Evolutionary conservation across 1,140 invertebrate species (phyloP).

Genomic region (Eupeodes corollae): DNA sequence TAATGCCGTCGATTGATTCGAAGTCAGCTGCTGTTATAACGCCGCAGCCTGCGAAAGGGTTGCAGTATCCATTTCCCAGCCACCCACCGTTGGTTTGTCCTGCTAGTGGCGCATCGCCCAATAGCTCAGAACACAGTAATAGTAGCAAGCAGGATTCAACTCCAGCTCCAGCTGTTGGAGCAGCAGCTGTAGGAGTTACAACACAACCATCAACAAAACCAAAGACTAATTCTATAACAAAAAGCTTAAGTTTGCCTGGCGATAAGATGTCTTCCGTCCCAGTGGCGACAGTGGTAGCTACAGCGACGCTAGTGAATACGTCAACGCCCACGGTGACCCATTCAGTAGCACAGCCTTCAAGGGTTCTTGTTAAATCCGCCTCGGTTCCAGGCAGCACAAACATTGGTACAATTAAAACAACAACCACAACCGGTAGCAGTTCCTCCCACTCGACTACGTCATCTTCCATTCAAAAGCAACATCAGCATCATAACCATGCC

Average conservation of each 20-base stretch:
- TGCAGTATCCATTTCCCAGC: conserved; percentile 73
- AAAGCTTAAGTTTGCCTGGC: conserved; percentile 27
- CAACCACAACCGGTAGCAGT: conserved; percentile 30
- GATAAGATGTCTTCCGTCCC: conserved; percentile 3
- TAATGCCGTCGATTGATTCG: neutral
- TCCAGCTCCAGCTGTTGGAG: conserved; percentile 22
- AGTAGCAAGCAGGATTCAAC: conserved; percentile 12
- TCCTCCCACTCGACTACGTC: conserved; percentile 27
- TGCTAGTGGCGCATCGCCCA: neutral
- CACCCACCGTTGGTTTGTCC: conserved; percentile 51
- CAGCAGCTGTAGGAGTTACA: conserved; percentile 18
- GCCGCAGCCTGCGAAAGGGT: conserved; percentile 43
- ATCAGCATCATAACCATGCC: conserved; percentile 7
- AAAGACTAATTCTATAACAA: conserved; percentile 14
- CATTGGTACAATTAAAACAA: conserved; percentile 25
- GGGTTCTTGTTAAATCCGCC: conserved; percentile 32
- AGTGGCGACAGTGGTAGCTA: conserved; percentile 4
- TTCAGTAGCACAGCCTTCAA: conserved; percentile 19
- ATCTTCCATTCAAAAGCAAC: conserved; percentile 10
- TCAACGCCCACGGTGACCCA: conserved; percentile 13
- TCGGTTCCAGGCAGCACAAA: conserved; percentile 40
- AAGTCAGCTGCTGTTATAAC: conserved; percentile 1
- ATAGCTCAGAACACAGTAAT: neutral
- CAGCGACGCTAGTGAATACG: conserved; percentile 7
- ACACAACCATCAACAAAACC: conserved; percentile 5